Evolutionary conservation across 2,888 invertebrate species (phyloP).

Genomic region (Drosophila melanocephala): DNA sequence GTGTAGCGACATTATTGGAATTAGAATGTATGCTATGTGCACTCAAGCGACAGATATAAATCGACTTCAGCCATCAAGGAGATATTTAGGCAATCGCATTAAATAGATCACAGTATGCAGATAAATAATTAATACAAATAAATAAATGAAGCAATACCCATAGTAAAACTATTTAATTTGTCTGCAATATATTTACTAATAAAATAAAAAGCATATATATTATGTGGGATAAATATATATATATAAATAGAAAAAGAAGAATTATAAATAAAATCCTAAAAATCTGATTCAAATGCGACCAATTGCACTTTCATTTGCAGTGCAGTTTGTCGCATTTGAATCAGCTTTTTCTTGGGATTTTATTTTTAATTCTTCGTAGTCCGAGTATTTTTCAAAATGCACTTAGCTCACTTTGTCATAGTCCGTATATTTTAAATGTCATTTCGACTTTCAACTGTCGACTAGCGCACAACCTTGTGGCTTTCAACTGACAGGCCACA

Average conservation of each 20-base stretch:
- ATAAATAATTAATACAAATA: neutral
- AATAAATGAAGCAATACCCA: neutral
- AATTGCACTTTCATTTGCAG: too few species aligned
- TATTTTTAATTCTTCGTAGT: slow-evolving; percentile 49
- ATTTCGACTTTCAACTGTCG: slow-evolving; percentile 71
- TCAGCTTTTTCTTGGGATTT: slow-evolving; percentile 36
- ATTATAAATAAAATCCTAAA: too few species aligned
- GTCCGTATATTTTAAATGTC: slow-evolving; percentile 79
- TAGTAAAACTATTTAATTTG: neutral
- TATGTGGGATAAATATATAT: neutral
- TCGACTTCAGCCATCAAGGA: neutral
- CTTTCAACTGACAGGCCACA: slow-evolving; percentile 59
- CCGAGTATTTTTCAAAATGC: slow-evolving; percentile 70
- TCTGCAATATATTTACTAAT: neutral
- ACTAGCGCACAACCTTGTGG: slow-evolving; percentile 71
- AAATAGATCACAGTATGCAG: neutral
- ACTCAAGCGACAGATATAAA: neutral
- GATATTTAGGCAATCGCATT: neutral
- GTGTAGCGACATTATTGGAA: neutral
- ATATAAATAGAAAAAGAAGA: neutral
- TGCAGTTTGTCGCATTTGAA: neutral
- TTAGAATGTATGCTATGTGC: neutral
- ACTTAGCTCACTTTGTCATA: slow-evolving; percentile 80
- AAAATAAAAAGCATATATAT: neutral
- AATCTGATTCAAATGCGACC: too few species aligned